Evolutionary conservation across 2,888 invertebrate genomes (phyloP).

Genomic region (Tetragonula carbonaria): DNA sequence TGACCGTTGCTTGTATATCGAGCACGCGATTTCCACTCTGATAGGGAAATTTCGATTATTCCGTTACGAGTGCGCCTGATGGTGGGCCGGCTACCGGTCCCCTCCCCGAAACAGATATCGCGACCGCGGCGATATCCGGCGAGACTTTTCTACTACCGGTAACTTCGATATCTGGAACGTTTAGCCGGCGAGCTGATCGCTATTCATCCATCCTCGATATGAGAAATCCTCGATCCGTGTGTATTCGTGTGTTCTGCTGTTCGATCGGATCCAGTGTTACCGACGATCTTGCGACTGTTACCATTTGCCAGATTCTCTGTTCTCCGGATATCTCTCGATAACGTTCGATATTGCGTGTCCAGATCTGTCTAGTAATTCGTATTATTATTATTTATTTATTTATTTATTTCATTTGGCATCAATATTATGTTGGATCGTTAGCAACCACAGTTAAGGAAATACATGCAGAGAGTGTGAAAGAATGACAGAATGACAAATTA

Average conservation of each 20-base stretch:
- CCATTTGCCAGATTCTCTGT: neutral
- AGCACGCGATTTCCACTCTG: neutral
- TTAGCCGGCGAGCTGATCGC: conserved; percentile 1
- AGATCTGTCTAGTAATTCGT: neutral
- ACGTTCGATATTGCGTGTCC: neutral
- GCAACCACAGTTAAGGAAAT: no score
- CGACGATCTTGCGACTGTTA: conserved; percentile 9
- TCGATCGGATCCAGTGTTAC: conserved; percentile 1
- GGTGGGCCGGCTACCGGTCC: no score
- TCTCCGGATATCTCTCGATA: neutral
- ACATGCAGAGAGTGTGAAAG: no score
- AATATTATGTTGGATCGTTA: no score
- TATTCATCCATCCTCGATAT: conserved; percentile 9
- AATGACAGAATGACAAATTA: no score
- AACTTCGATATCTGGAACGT: conserved; percentile 13
- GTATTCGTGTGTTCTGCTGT: neutral
- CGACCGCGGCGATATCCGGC: neutral
- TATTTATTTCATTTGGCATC: no score
- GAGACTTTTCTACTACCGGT: neutral
- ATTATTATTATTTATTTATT: no score
- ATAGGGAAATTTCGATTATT: conserved; percentile 8
- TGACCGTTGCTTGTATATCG: neutral
- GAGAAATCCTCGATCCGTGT: neutral
- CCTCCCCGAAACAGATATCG: no score
- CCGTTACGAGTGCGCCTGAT: neutral